A percentile compares a stretch with the other conserved stretches of the same genome.
phyloP scores from a whole-genome alignment of 2,113 vertebrate species.

The Bubo bubo region DNA sequence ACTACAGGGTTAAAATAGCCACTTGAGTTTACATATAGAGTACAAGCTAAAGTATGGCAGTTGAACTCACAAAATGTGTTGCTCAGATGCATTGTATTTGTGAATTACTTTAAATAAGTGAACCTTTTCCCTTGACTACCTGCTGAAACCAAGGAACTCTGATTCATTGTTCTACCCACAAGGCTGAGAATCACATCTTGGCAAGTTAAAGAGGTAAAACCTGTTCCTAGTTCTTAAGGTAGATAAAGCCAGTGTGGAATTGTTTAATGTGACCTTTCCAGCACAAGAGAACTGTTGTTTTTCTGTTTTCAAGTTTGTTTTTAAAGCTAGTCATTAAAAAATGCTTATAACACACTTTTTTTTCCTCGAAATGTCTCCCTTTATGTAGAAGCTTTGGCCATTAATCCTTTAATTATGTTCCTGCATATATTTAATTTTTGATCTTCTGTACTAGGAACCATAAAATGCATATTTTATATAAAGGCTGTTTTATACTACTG shows the following conservation, averaged over 20 bases:
- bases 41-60: background rate
- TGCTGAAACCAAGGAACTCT: slow-evolving; percentile 50
- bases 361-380: slow-evolving; percentile 64
- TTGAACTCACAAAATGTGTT: background rate
- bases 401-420: slow-evolving; percentile 77
- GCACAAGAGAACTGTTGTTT: slow-evolving; percentile 62
- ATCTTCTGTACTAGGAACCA: slow-evolving; percentile 60
- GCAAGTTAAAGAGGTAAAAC: slow-evolving; percentile 68
- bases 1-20: background rate
- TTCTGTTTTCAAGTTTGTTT: slow-evolving; percentile 67
- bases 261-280: slow-evolving; percentile 71
- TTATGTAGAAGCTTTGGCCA: slow-evolving; percentile 59
- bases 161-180: slow-evolving; percentile 48
- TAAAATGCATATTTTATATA: slow-evolving; percentile 64
- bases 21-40: background rate
- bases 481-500: slow-evolving; percentile 67
- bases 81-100: background rate
- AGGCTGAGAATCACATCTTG: slow-evolving; percentile 34
- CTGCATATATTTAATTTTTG: slow-evolving; percentile 72
- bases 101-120: background rate
- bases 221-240: slow-evolving; percentile 44
- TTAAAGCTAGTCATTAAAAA: slow-evolving; percentile 69
- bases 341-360: slow-evolving; percentile 63
- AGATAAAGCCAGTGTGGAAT: slow-evolving; percentile 57
- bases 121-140: slow-evolving; percentile 35